These are phyloP conservation scores for Myopa testacea DNA, from an alignment of 2,888 invertebrate species.

Conservation along the genomic window DNA sequence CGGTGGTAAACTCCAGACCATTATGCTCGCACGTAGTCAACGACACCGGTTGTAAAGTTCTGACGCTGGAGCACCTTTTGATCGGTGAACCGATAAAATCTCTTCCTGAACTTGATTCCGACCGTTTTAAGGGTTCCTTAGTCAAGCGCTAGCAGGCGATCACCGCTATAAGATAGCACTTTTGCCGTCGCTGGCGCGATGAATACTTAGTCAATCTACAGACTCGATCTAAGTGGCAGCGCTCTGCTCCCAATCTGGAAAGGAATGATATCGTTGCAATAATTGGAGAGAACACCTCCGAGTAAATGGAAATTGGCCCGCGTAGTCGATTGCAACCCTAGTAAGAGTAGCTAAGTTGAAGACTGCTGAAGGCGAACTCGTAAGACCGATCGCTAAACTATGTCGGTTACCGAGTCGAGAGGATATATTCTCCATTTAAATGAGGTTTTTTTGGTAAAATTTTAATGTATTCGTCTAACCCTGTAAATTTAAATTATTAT, in stretches of 20 bases:
- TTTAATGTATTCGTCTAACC: not conserved
- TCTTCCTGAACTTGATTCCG: too few species aligned
- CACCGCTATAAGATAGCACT: slow-evolving; percentile 32
- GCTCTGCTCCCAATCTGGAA: slow-evolving; percentile 6
- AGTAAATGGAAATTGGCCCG: slow-evolving; percentile 28
- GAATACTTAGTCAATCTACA: not conserved
- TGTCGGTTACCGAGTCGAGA: slow-evolving; percentile 8
- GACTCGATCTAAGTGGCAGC: slow-evolving; percentile 15
- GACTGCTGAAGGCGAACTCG: slow-evolving; percentile 10
- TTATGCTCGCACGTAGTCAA: slow-evolving; percentile 1
- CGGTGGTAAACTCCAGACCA: slow-evolving; percentile 4
- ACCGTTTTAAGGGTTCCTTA: slow-evolving; percentile 18
- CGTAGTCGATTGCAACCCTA: slow-evolving; percentile 25
- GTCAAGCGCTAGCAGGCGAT: slow-evolving; percentile 28
- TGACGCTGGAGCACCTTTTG: slow-evolving; percentile 42
- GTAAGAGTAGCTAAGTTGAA: slow-evolving; percentile 23
- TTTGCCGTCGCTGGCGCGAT: slow-evolving; percentile 36
- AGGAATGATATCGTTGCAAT: slow-evolving; percentile 19
- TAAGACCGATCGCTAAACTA: slow-evolving; percentile 16
- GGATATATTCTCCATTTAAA: slow-evolving; percentile 22
- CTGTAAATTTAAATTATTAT: not conserved
- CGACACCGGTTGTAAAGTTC: slow-evolving; percentile 21
- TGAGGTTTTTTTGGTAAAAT: too few species aligned
- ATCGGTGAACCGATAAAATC: slow-evolving; percentile 22
- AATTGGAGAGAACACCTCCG: slow-evolving; percentile 7